Evolutionary conservation across 1,140 invertebrate genomes (phyloP).

Genomic region (Aricia agestis): DNA sequence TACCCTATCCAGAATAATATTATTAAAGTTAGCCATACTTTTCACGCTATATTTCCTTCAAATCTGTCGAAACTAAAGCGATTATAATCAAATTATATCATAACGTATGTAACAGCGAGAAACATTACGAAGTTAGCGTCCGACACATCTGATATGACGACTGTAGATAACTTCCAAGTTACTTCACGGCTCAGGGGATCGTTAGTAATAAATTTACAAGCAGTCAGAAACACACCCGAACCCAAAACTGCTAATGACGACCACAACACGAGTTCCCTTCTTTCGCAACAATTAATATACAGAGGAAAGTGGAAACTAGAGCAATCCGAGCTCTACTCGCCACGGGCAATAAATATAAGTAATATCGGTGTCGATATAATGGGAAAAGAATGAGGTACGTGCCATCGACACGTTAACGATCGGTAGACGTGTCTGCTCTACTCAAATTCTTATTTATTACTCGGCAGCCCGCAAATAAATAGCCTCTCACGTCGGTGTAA

Average conservation of each 20-base stretch:
- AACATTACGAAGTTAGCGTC: constrained; percentile 44
- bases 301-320: background rate
- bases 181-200: constrained; percentile 47
- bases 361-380: constrained; percentile 44
- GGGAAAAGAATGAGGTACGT: constrained; percentile 58
- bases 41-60: constrained; percentile 21
- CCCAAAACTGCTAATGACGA: constrained; percentile 17
- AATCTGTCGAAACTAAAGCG: constrained; percentile 27
- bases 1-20: too few species aligned
- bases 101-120: constrained; percentile 44
- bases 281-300: constrained; percentile 14
- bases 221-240: constrained; percentile 47
- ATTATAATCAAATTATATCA: constrained; percentile 35
- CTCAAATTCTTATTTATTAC: constrained; percentile 72
- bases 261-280: background rate
- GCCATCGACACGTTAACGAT: constrained; percentile 60
- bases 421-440: constrained; percentile 56
- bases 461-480: constrained; percentile 66
- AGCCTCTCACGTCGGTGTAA: constrained; percentile 68
- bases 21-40: background rate
- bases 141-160: constrained; percentile 54
- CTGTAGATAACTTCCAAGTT: constrained; percentile 44
- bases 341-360: constrained; percentile 39
- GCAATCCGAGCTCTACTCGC: constrained; percentile 4
- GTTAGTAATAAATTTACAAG: constrained; percentile 61